Conservation (phyloP, 2,113 vertebrate species). For the Eolophus roseicapilla region DNA sequence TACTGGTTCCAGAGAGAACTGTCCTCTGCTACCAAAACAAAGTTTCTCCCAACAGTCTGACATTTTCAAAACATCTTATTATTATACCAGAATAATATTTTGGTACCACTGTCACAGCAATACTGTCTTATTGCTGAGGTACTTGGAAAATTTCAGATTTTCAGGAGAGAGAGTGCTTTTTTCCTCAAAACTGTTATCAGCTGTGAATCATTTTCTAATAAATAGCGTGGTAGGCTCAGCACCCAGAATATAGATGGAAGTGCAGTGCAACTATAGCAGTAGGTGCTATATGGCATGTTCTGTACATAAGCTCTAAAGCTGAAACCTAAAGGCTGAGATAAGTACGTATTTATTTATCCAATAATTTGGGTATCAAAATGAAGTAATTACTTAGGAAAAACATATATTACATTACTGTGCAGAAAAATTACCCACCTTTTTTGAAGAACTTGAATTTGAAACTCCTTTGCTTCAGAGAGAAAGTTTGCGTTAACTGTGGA, state of each 20-base stretch:
- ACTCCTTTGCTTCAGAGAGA: slow-evolving; percentile 43
- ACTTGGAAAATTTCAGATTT: not conserved
- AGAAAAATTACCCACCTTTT: not conserved
- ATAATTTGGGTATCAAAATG: not conserved
- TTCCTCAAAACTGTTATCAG: fast-evolving
- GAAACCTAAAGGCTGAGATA: not conserved
- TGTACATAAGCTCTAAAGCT: not conserved
- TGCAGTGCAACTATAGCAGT: not conserved
- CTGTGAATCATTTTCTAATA: not conserved
- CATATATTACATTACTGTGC: not conserved
- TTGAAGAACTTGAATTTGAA: not conserved
- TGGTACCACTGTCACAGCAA: not conserved
- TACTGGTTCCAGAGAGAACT: not conserved
- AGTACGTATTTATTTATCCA: not conserved
- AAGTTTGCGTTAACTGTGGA: slow-evolving; percentile 72
- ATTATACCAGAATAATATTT: not conserved
- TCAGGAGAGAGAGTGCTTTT: not conserved
- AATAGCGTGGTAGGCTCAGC: not conserved
- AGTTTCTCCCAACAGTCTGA: not conserved
- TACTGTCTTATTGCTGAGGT: not conserved
- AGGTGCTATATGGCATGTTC: fast-evolving
- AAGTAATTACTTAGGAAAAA: not conserved
- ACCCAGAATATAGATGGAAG: not conserved
- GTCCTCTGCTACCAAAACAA: not conserved
- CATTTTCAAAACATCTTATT: not conserved